Conservation (phyloP, 2,888 invertebrate species). For the Catocala sponsa region DNA sequence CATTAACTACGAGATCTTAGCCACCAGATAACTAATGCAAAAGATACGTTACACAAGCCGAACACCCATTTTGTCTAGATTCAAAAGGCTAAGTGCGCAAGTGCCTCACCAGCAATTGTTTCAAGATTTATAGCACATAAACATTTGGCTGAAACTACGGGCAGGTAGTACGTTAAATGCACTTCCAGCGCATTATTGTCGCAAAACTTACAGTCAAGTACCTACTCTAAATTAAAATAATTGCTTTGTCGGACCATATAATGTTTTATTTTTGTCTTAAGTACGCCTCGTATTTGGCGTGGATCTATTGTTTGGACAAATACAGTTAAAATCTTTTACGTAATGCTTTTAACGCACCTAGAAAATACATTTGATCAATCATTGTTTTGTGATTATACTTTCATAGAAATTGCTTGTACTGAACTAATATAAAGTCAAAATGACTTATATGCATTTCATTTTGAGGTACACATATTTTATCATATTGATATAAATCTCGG, state of each 20-base stretch:
- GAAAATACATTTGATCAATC: too few species aligned
- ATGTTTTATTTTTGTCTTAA: constrained; percentile 30
- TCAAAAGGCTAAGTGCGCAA: constrained; percentile 24
- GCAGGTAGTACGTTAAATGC: constrained; percentile 48
- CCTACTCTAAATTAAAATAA: constrained; percentile 48
- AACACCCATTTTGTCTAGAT: background rate
- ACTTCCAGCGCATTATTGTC: constrained; percentile 43
- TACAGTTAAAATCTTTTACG: background rate
- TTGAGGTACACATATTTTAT: too few species aligned
- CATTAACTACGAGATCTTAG: too few species aligned
- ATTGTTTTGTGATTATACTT: too few species aligned
- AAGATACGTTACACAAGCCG: constrained; percentile 1
- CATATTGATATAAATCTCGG: too few species aligned
- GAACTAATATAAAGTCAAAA: too few species aligned
- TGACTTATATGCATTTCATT: too few species aligned
- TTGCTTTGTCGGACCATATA: constrained; percentile 33
- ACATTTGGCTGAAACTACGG: constrained; percentile 43
- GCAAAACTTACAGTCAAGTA: constrained; percentile 40
- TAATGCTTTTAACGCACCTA: too few species aligned
- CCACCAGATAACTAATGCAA: background rate
- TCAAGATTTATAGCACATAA: constrained; percentile 47
- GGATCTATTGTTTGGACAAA: background rate
- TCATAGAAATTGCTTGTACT: too few species aligned
- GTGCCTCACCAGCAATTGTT: constrained; percentile 43
- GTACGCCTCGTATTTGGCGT: constrained; percentile 11